Percentiles rank a stretch among this genome's conserved stretches.
Evolutionary conservation across 2,113 vertebrate species (phyloP).

Genomic region (Tetraodon nigroviridis): DNA sequence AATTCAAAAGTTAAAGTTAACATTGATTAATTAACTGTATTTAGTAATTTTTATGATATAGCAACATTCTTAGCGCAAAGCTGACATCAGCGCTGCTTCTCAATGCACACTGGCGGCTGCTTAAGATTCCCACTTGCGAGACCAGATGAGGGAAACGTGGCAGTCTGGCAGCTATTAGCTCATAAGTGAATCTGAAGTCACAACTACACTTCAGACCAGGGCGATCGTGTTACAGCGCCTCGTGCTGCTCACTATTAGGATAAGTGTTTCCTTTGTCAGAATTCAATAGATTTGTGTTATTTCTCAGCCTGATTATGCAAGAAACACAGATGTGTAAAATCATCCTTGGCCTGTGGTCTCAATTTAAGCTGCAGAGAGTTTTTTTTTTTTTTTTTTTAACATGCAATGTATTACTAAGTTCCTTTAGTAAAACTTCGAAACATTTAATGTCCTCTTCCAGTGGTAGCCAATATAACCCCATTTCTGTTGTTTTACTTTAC

Average conservation of each 20-base stretch:
- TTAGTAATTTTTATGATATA: no score
- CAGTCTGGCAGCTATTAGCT: conserved; percentile 46
- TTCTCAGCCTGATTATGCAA: conserved; percentile 37
- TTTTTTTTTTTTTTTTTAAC: neutral
- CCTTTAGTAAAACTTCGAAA: neutral
- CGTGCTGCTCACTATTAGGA: conserved; percentile 27
- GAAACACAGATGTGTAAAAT: conserved; percentile 24
- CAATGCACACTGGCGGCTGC: conserved; percentile 4
- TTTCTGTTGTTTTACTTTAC: no score
- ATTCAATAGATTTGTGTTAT: conserved; percentile 47
- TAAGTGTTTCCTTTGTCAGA: conserved; percentile 52
- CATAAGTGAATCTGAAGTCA: conserved; percentile 53
- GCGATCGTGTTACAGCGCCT: conserved; percentile 51
- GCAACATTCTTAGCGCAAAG: neutral
- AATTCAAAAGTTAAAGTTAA: no score
- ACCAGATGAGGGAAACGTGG: conserved; percentile 42
- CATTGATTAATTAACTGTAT: no score
- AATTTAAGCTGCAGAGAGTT: neutral
- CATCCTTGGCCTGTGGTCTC: conserved; percentile 5
- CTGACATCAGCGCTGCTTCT: conserved; percentile 15
- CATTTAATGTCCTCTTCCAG: no score
- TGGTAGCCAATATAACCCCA: no score
- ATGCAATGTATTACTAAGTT: neutral
- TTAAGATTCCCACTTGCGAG: conserved; percentile 40
- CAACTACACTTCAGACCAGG: conserved; percentile 28